Conservation (phyloP, 1,140 invertebrate species). For the Akabosia matsudoensis region DNA sequence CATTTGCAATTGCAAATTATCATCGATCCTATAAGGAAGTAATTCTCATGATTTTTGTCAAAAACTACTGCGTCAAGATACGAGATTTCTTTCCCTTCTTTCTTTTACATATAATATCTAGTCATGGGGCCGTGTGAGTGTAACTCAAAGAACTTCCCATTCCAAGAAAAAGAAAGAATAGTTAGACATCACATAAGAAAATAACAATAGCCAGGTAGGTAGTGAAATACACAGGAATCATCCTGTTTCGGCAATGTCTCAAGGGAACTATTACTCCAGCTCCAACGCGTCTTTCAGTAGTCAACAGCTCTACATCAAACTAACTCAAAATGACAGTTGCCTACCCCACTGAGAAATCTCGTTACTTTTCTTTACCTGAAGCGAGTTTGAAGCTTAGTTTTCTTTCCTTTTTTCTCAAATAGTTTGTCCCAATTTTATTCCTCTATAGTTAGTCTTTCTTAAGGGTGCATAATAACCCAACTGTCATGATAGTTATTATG, state of each 20-base stretch:
- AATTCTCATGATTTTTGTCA: no score
- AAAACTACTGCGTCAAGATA: no score
- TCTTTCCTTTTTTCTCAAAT: neutral
- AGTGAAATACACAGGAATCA: constrained; percentile 4
- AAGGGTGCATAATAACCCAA: no score
- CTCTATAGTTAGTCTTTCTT: no score
- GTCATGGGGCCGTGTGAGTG: no score
- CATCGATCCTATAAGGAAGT: no score
- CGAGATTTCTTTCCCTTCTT: no score
- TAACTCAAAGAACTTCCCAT: no score
- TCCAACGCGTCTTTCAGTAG: constrained; percentile 4
- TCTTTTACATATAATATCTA: no score
- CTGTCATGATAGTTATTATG: no score
- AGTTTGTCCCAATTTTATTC: no score
- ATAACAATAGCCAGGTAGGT: neutral
- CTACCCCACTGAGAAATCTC: neutral
- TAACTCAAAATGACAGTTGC: constrained; percentile 19
- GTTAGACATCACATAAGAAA: neutral
- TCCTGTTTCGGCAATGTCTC: neutral
- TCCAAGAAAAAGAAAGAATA: neutral
- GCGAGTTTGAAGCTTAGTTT: constrained; percentile 8
- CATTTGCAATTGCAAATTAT: no score
- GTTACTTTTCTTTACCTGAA: constrained; percentile 22
- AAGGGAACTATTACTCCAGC: constrained; percentile 13
- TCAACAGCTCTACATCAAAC: constrained; percentile 19